These are phyloP conservation scores for Botia kubotai DNA, from an alignment of 2,797 vertebrate species.

Conservation along the genomic window DNA sequence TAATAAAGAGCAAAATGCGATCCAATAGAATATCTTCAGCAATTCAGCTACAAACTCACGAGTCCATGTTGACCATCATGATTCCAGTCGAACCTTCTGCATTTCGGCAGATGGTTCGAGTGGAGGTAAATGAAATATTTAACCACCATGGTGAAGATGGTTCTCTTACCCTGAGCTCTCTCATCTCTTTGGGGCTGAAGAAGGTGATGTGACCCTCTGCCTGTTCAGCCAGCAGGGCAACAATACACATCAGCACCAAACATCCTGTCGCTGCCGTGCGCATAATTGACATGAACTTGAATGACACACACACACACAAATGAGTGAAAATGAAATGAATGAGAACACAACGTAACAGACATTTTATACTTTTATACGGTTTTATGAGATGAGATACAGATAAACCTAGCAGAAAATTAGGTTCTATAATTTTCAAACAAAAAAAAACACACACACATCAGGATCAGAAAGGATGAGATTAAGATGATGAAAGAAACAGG, in stretches of 20 bases:
- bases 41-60: too few relatives aligned
- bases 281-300: constrained; percentile 55
- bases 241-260: constrained; percentile 72
- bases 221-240: constrained; percentile 76
- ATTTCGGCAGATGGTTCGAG: neutral
- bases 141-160: neutral
- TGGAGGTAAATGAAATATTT: neutral
- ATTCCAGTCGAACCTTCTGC: too few relatives aligned
- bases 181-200: constrained; percentile 82
- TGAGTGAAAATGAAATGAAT: neutral
- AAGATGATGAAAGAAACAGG: neutral
- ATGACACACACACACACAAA: constrained; percentile 35
- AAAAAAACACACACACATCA: neutral
- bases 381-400: neutral
- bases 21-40: neutral
- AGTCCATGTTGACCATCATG: too few relatives aligned
- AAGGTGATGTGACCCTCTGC: constrained; percentile 81
- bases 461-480: neutral
- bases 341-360: neutral
- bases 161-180: constrained; percentile 78
- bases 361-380: neutral
- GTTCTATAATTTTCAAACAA: neutral
- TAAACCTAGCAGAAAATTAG: neutral
- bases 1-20: neutral
- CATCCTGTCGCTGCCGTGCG: constrained; percentile 63